phyloP scores from a whole-genome alignment of 1,140 invertebrate genomes.

The Drosophila takahashii region DNA sequence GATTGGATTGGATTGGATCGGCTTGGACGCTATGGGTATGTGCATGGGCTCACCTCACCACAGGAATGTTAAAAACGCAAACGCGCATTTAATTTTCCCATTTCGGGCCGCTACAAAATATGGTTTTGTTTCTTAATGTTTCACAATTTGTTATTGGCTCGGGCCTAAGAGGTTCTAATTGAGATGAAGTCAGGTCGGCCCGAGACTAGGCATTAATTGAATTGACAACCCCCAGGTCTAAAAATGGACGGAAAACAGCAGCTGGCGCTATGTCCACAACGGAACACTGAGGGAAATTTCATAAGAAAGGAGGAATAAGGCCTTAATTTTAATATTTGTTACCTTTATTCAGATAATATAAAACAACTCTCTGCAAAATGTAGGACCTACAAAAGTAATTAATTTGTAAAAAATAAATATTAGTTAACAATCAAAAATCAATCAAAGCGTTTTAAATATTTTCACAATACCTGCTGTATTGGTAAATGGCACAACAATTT shows the following conservation, averaged over 20 bases:
- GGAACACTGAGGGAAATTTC: conserved; percentile 9
- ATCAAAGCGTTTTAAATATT: too few species aligned
- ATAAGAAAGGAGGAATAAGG: too few species aligned
- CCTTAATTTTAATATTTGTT: too few species aligned
- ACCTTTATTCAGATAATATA: too few species aligned
- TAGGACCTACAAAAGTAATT: too few species aligned
- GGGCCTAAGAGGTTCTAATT: conserved; percentile 76
- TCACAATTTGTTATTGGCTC: conserved; percentile 74
- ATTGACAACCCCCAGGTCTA: conserved; percentile 61
- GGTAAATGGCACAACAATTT: neutral
- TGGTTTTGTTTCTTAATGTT: conserved; percentile 63
- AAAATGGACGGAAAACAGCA: conserved; percentile 50
- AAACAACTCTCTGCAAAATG: too few species aligned
- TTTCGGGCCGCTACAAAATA: conserved; percentile 30
- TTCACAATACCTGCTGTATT: neutral
- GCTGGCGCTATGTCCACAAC: conserved; percentile 60
- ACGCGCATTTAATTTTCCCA: conserved; percentile 33
- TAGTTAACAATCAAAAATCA: too few species aligned
- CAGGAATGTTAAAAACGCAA: conserved; percentile 63
- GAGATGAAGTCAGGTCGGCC: conserved; percentile 42
- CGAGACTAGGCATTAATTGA: conserved; percentile 72
- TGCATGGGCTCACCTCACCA: conserved; percentile 34
- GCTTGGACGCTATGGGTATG: conserved; percentile 26
- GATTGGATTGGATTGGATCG: conserved; percentile 6
- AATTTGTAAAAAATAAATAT: too few species aligned